These are phyloP conservation scores for Stenolophus ochropezus DNA, from an alignment of 2,888 invertebrate species.

Conservation along the genomic window DNA sequence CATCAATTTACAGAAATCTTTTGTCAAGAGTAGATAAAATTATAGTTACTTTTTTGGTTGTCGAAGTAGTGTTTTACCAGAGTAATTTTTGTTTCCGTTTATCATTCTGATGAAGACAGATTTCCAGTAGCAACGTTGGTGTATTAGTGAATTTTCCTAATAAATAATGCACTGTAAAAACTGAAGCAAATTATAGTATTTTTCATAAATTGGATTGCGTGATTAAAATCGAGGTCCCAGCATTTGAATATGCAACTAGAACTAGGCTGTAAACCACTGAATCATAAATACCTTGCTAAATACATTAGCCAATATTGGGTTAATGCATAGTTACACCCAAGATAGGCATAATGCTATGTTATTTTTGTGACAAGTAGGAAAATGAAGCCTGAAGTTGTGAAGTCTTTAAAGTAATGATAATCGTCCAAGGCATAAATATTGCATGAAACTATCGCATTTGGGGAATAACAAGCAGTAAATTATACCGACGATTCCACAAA, in stretches of 20 bases:
- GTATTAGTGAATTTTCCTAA: too few relatives aligned
- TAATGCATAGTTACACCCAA: neutral
- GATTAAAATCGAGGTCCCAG: neutral
- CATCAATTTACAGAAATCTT: too few relatives aligned
- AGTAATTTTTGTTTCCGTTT: too few relatives aligned
- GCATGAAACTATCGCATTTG: conserved; percentile 24
- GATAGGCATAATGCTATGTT: neutral
- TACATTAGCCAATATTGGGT: neutral
- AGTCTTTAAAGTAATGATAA: neutral
- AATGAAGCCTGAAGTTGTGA: neutral
- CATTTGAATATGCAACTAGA: neutral
- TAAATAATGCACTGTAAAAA: neutral
- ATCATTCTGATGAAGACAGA: too few relatives aligned
- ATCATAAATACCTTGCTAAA: neutral
- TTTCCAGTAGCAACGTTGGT: too few relatives aligned
- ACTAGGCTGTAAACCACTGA: too few relatives aligned
- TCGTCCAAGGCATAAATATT: neutral
- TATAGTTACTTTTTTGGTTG: too few relatives aligned
- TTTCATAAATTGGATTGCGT: neutral
- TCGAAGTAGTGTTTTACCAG: too few relatives aligned
- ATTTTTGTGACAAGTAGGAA: neutral
- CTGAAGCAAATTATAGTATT: neutral
- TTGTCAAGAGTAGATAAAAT: too few relatives aligned
- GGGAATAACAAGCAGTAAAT: conserved; percentile 49
- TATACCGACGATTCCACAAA: conserved; percentile 50